Conservation (phyloP, 2,113 vertebrate genomes). For the Pelvicachromis taeniatus region DNA sequence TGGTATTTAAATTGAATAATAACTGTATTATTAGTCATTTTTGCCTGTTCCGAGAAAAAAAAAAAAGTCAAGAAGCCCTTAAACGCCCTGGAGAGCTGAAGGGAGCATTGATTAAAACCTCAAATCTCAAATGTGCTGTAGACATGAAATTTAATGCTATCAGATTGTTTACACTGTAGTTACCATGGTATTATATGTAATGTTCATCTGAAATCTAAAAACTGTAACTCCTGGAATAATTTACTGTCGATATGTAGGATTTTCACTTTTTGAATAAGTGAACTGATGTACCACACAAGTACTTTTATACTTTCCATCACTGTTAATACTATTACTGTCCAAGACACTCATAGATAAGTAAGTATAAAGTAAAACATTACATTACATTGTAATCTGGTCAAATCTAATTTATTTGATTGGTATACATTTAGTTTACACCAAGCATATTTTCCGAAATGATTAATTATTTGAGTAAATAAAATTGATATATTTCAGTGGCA, state of each 20-base stretch:
- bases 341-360: too few species aligned
- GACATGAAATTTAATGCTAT: neutral
- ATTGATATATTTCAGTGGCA: accelerated
- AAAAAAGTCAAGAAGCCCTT: neutral
- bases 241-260: too few species aligned
- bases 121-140: neutral
- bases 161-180: neutral
- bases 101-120: neutral
- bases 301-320: too few species aligned
- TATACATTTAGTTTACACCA: neutral
- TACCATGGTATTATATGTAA: neutral
- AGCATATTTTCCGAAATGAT: neutral
- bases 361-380: neutral
- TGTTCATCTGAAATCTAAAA: neutral
- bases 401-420: neutral
- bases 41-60: neutral
- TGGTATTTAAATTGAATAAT: neutral
- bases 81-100: neutral
- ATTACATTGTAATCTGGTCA: neutral
- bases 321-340: too few species aligned
- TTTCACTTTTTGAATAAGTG: too few species aligned
- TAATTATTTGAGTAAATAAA: neutral
- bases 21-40: neutral
- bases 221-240: neutral
- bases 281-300: too few species aligned